Evolutionary conservation across 1,140 invertebrate genomes (phyloP).

Genomic region (Batillaria attramentaria): DNA sequence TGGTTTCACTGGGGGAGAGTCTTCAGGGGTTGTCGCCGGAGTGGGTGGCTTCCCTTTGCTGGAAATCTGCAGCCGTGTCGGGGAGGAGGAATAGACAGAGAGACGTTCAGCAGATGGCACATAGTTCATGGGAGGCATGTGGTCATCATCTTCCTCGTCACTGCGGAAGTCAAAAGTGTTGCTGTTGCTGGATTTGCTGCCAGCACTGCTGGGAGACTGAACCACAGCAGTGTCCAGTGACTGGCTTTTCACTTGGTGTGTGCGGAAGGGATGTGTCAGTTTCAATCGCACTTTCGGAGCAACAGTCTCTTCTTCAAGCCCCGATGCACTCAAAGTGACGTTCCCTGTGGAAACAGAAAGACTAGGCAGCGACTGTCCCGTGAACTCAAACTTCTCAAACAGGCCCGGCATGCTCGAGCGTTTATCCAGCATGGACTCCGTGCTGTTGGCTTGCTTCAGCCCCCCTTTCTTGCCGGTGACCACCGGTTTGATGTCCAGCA

Average conservation of each 20-base stretch:
- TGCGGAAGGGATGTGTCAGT: conserved; percentile 14
- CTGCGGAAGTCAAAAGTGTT: conserved; percentile 62
- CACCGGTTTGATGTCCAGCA: conserved; percentile 2
- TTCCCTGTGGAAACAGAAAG: too few relatives aligned
- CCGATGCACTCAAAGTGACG: too few relatives aligned
- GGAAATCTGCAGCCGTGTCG: conserved; percentile 59
- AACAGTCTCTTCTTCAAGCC: conserved; percentile 8
- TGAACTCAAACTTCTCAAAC: conserved; percentile 35
- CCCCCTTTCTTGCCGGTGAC: neutral
- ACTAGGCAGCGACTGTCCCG: conserved; percentile 19
- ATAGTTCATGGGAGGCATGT: conserved; percentile 17
- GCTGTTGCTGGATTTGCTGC: conserved; percentile 29
- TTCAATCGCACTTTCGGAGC: conserved; percentile 27
- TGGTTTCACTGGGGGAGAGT: conserved; percentile 48
- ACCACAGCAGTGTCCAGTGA: conserved; percentile 20
- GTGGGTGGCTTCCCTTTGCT: conserved; percentile 53
- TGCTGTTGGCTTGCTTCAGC: neutral
- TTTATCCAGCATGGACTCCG: conserved; percentile 12
- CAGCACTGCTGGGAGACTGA: conserved; percentile 22
- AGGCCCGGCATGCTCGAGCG: conserved; percentile 25
- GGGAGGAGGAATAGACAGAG: conserved; percentile 54
- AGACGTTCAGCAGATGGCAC: neutral
- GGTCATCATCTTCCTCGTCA: conserved; percentile 60
- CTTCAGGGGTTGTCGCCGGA: conserved; percentile 35
- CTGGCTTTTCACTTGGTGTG: conserved; percentile 22